Percentiles rank a stretch among this genome's conserved stretches.
These are phyloP conservation scores for Trachurus trachurus DNA, from an alignment of 2,797 vertebrate species.

Conservation along the genomic window DNA sequence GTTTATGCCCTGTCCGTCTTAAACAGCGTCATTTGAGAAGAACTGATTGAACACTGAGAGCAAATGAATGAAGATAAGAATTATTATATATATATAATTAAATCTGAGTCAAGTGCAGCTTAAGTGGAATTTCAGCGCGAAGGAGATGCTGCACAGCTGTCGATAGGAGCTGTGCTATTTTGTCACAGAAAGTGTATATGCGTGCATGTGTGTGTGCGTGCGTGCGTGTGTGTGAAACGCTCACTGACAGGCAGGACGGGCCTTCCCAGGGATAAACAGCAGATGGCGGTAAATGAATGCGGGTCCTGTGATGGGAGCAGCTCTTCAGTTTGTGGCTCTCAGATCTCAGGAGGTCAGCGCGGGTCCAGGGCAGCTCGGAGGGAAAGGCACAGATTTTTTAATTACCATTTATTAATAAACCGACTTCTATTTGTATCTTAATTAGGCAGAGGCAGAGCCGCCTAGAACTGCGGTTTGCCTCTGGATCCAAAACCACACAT, in stretches of 20 bases:
- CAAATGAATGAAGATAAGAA: constrained; percentile 6
- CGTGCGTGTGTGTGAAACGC: not conserved
- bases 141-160: constrained; percentile 54
- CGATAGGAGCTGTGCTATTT: constrained; percentile 35
- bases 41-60: constrained; percentile 5
- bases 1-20: not conserved
- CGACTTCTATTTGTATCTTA: not conserved
- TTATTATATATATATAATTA: constrained; percentile 23
- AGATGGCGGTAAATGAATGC: constrained; percentile 78
- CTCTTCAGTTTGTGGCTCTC: constrained; percentile 10
- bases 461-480: constrained; percentile 14
- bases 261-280: constrained; percentile 69
- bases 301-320: constrained; percentile 34
- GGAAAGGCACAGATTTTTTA: not conserved
- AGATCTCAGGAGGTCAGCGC: constrained; percentile 6
- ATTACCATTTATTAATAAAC: constrained; percentile 10
- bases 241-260: constrained; percentile 10
- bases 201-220: not conserved
- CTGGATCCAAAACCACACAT: constrained; percentile 32
- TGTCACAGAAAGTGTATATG: constrained; percentile 9
- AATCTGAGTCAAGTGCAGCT: constrained; percentile 17
- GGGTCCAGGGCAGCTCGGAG: not conserved
- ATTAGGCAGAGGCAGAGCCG: not conserved
- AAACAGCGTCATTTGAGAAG: not conserved
- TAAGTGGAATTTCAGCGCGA: constrained; percentile 48